A percentile compares a stretch with the other conserved stretches of the same genome.
phyloP scores from a whole-genome alignment of 1,140 invertebrate species.

The Achatina immaculata region DNA sequence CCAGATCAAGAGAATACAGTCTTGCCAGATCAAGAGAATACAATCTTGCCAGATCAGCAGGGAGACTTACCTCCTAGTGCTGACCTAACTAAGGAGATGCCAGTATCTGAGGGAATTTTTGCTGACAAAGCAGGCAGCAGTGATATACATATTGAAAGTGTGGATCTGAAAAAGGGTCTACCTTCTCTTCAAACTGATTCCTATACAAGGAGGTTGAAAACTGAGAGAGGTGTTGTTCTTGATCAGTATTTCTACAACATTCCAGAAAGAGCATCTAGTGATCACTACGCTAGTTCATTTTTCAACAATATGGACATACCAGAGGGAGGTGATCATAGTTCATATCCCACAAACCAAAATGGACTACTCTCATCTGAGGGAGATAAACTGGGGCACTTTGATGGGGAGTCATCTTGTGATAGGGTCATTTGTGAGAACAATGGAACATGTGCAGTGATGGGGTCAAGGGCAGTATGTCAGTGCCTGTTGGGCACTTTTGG shows the following conservation, averaged over 20 bases:
- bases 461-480: constrained; percentile 46
- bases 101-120: neutral
- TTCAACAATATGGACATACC: constrained; percentile 6
- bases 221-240: constrained; percentile 12
- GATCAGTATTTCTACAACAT: constrained; percentile 24
- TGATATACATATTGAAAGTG: constrained; percentile 13
- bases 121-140: neutral
- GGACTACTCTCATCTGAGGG: neutral
- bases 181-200: neutral
- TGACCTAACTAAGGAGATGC: neutral
- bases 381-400: neutral
- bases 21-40: neutral
- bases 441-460: constrained; percentile 55
- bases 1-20: neutral
- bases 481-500: constrained; percentile 59
- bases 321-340: neutral
- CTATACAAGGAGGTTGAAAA: neutral
- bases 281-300: neutral
- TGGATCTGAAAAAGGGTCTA: constrained; percentile 29
- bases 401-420: constrained; percentile 52
- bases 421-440: constrained; percentile 55
- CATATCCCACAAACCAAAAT: neutral
- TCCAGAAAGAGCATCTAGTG: constrained; percentile 19
- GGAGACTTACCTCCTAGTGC: neutral
- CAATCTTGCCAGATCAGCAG: neutral